Base-by-base conservation (phyloP, 1,140 invertebrate species). In the Elymnias hypermnestra region DNA sequence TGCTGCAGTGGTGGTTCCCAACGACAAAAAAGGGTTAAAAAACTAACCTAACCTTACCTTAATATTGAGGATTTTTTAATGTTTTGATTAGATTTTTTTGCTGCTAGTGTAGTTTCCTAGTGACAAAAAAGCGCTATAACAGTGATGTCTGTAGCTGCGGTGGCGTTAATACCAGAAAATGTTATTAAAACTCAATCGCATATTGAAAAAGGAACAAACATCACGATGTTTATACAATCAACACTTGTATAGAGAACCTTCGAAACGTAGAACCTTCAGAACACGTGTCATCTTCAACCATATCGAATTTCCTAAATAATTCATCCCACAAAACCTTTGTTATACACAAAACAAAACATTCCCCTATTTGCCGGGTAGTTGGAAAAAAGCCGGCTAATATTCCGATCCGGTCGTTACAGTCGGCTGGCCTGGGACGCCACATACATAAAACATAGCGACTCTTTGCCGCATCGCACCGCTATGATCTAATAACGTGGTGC, bases 401-500 rank as follows among this genome's bases (percentile, higher is more conserved):
- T 47, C 15, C 23, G 33, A 33, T 19, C 41, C 44, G 46, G 41
- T 61, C 54, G 58, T 61, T 57, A 53, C 47, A 35, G 48, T 52
- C 22, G 54, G 44, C 17, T 33, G 31, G 31, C 18, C 28, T 41
- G 46, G 57, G 33, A 57, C 51, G 58, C 58, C 50, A 50, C 54
- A 61, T 61, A 61, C 54, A 61, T 62, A 57, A 62, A 62, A 62
- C 59, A 61, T 61, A 50, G 31, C 29, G 40, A 44, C 50, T 56
- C 53, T 52, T 60, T 54, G 59, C 59, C 47, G 59, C 51, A 54
- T 54, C 55, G 48, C 47, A 44, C 47, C 45, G 40, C 54, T 57
- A 62, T 62, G 59, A 62, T 62, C 59, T 55, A 62, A 62, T 62
- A 62, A 62, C 54, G 41, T 37, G 37, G 42, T 53, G 53, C 49